Conservation (phyloP, 2,888 invertebrate species). For the Acleris holmiana region DNA sequence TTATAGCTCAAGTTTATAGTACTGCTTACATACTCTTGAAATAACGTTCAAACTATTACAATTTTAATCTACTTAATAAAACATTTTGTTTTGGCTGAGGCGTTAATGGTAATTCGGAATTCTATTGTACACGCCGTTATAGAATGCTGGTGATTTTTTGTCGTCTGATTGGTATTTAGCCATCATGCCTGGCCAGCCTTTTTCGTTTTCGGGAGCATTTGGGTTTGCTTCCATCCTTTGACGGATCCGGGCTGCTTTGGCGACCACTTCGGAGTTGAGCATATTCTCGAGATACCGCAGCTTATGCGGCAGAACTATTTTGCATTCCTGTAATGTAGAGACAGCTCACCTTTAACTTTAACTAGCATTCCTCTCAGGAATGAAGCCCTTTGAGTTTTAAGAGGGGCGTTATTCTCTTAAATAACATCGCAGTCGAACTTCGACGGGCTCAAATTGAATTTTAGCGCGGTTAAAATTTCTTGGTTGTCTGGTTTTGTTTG, state of each 20-base stretch:
- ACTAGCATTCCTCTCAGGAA: neutral
- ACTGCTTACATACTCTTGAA: no score
- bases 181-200: slow-evolving; percentile 69
- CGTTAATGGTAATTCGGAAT: slow-evolving; percentile 49
- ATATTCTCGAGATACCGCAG: slow-evolving; percentile 75
- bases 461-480: no score
- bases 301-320: slow-evolving; percentile 75
- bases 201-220: slow-evolving; percentile 63
- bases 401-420: no score
- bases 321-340: slow-evolving; percentile 59
- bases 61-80: neutral
- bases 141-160: slow-evolving; percentile 47
- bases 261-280: slow-evolving; percentile 73
- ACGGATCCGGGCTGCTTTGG: slow-evolving; percentile 72
- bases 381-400: neutral
- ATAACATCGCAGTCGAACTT: no score
- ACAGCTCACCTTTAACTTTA: neutral
- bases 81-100: neutral
- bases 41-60: no score
- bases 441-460: no score
- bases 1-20: no score
- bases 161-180: slow-evolving; percentile 67
- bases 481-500: no score
- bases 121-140: slow-evolving; percentile 53
- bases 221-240: slow-evolving; percentile 70